Percentiles rank a stretch among this genome's conserved stretches.
These are phyloP conservation scores for Torymus auratus DNA, from an alignment of 2,888 invertebrate species.

Conservation along the genomic window DNA sequence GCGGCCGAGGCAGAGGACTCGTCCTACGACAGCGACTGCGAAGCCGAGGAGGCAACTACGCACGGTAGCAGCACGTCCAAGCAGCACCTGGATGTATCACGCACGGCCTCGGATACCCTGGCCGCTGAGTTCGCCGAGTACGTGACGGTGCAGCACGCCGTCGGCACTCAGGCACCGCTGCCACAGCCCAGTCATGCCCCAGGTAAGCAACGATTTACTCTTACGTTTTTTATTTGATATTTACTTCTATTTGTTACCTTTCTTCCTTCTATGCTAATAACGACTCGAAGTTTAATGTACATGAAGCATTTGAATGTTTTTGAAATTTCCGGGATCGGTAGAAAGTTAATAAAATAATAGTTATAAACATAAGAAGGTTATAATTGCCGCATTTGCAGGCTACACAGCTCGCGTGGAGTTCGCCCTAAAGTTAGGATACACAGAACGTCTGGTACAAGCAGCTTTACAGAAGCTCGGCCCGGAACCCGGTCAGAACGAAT, in stretches of 20 bases:
- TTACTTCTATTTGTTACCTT: no score
- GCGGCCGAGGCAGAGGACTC: slow-evolving; percentile 86
- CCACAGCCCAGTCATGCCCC: slow-evolving; percentile 67
- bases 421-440: slow-evolving; percentile 94
- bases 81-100: slow-evolving; percentile 86
- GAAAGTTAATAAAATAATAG: no score
- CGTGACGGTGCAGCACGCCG: slow-evolving; percentile 79
- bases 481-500: slow-evolving; percentile 90
- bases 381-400: slow-evolving; percentile 60
- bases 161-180: neutral
- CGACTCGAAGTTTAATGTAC: no score
- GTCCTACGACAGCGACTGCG: slow-evolving; percentile 85
- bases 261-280: no score
- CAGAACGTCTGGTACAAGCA: slow-evolving; percentile 89
- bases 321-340: no score
- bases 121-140: slow-evolving; percentile 92
- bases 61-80: slow-evolving; percentile 72
- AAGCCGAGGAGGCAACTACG: slow-evolving; percentile 75
- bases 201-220: slow-evolving; percentile 60
- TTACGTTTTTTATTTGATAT: no score
- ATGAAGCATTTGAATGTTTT: no score
- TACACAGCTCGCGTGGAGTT: slow-evolving; percentile 88
- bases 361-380: no score
- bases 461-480: slow-evolving; percentile 91
- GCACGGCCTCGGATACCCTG: slow-evolving; percentile 90